Evolutionary conservation across 2,888 invertebrate genomes (phyloP).

Genomic region (Cenopis cana): DNA sequence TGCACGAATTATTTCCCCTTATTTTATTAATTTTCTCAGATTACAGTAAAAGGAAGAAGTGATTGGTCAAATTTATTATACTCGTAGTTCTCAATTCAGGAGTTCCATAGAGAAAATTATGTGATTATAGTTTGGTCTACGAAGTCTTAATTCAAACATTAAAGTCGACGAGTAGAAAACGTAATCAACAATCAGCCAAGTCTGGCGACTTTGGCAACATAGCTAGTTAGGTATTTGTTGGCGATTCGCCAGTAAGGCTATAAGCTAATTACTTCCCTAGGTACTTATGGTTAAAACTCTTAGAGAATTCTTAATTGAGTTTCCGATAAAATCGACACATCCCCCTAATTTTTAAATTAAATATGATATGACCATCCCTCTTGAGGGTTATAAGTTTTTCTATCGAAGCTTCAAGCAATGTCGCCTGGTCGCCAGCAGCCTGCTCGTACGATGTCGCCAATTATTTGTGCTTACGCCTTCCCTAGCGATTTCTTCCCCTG

Average conservation of each 20-base stretch:
- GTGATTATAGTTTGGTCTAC: too few species aligned
- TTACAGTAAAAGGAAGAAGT: too few species aligned
- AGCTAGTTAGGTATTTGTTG: conserved; percentile 55
- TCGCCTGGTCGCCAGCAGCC: too few species aligned
- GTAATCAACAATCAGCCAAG: conserved; percentile 22
- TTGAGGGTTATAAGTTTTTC: conserved; percentile 14
- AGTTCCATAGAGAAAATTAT: too few species aligned
- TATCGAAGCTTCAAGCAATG: not conserved
- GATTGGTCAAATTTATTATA: too few species aligned
- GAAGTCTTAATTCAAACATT: too few species aligned
- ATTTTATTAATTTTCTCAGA: too few species aligned
- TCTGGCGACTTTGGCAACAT: conserved; percentile 47
- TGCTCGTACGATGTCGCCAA: not conserved
- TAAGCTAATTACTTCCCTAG: conserved; percentile 61
- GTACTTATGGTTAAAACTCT: conserved; percentile 46
- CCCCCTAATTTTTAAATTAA: conserved; percentile 28
- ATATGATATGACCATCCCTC: conserved; percentile 14
- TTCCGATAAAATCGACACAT: conserved; percentile 43
- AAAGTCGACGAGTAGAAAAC: too few species aligned
- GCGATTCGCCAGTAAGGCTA: conserved; percentile 64
- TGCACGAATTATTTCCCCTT: too few species aligned
- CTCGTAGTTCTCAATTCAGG: too few species aligned
- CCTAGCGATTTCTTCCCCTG: not conserved
- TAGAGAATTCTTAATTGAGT: conserved; percentile 52
- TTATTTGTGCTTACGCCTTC: conserved; percentile 1